Base-by-base conservation (phyloP, 1,140 invertebrate species). In the Drosophila funebris region DNA sequence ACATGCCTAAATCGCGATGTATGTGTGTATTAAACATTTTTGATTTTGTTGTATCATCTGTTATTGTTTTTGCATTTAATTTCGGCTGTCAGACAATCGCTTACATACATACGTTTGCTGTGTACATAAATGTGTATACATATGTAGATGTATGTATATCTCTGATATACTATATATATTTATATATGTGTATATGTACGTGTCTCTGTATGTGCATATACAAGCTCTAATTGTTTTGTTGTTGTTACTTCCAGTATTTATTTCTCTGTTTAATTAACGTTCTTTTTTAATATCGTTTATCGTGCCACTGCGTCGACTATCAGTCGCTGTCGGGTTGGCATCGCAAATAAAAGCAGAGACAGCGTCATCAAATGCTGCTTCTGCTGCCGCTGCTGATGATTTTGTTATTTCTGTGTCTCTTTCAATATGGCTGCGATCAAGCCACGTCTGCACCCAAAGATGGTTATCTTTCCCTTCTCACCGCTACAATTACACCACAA, bases 181-280 rank as follows among this genome's bases (percentile, higher is more conserved):
- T 54, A 16, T 18, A 4, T 48, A 14, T 14, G 7, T 41, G 4
- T 27, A 4, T 33, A 16, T 24, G 52, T 39, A 39, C 27, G 37
- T 41, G 2, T 14, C 7, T 27, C 4, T 48, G 27, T 58, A 6
- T 58, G 22, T 22, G 20, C 27, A 13, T n/a, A 52, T 29, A n/a
- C 22, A 72, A 54, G 52, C 66, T 48, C 72, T 87, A 87, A 87
- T 78, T 88, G 78, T 78, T 78, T 70, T 88, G 60, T 74, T 82
- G 74, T 73, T 78, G 64, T 43, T 66, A 58, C 68, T 66, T 48
- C 18, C 36, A 43, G 39, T 54, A 37, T 77, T 66, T 39, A n/a
- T 62, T 77, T 48, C 70, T 72, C 44, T 88, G 60, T 88, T 88
- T 88, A 88, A 87, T 87, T 87, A 88, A 87, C 83, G 68, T 76